Evolutionary conservation across 2,888 invertebrate species (phyloP).

Genomic region (Coelinius sp.): DNA sequence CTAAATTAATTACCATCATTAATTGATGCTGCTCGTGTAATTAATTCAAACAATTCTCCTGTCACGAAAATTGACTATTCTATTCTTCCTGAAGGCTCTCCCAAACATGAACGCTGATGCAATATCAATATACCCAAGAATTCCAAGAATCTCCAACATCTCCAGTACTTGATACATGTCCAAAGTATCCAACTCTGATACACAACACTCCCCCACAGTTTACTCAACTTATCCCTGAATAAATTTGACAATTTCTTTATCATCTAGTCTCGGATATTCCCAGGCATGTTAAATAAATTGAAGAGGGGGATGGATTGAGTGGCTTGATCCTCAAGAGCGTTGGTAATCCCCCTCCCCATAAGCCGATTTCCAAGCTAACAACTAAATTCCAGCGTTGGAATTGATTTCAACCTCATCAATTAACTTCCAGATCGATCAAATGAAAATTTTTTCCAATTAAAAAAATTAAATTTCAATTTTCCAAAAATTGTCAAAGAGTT

Average conservation of each 20-base stretch:
- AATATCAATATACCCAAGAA: no score
- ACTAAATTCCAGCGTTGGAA: neutral
- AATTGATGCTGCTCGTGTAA: neutral
- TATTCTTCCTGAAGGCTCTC: neutral
- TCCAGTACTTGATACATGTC: no score
- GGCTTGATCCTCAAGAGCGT: neutral
- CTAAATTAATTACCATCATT: no score
- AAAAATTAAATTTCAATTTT: neutral
- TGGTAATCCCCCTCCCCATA: neutral
- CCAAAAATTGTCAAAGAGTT: neutral
- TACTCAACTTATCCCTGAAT: neutral
- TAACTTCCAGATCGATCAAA: neutral
- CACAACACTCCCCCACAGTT: neutral
- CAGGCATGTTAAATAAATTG: neutral
- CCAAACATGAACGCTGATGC: neutral
- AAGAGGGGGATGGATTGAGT: neutral
- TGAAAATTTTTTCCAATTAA: neutral
- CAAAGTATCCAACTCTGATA: neutral
- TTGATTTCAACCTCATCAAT: slow-evolving; percentile 5
- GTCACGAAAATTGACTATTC: no score
- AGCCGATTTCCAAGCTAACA: neutral
- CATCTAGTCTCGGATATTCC: neutral
- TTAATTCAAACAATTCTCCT: neutral
- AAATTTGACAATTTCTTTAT: slow-evolving; percentile 1
- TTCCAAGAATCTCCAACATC: no score